phyloP scores from a whole-genome alignment of 2,888 invertebrate species.

The Meiosimyza platycephala region DNA sequence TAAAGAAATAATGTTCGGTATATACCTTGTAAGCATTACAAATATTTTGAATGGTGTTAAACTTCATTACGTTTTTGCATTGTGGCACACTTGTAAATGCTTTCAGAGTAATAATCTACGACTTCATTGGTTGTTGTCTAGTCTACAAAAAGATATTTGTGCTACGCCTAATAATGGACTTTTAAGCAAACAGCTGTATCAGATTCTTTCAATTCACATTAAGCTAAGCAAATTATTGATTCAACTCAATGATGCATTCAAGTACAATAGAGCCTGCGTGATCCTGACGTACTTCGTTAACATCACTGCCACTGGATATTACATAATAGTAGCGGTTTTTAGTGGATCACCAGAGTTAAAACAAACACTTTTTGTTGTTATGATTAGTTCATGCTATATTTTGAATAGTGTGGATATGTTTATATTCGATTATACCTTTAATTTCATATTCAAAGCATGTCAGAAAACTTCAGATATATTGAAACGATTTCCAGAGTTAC shows the following conservation, averaged over 20 bases:
- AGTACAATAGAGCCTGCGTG: not conserved
- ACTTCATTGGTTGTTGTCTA: not conserved
- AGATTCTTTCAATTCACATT: not conserved
- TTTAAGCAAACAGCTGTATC: not conserved
- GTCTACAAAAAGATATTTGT: no score
- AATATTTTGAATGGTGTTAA: not conserved
- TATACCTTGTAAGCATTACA: not conserved
- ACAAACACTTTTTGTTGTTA: not conserved
- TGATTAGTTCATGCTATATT: not conserved
- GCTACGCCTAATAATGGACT: not conserved
- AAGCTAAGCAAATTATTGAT: not conserved
- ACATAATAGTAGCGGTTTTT: not conserved
- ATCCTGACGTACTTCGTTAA: not conserved
- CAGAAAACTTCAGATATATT: not conserved
- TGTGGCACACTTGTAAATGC: not conserved
- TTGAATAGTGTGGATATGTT: not conserved
- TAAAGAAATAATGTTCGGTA: not conserved
- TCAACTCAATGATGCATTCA: not conserved
- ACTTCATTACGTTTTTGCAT: not conserved
- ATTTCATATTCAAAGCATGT: not conserved
- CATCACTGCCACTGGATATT: not conserved
- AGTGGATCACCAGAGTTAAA: no score
- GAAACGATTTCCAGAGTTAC: not conserved
- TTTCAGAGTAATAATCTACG: not conserved
- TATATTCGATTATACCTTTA: not conserved